A percentile compares a stretch with the other conserved stretches of the same genome.
Conservation (phyloP, 2,113 vertebrate genomes). For the Psilopsiagon aymara region DNA sequence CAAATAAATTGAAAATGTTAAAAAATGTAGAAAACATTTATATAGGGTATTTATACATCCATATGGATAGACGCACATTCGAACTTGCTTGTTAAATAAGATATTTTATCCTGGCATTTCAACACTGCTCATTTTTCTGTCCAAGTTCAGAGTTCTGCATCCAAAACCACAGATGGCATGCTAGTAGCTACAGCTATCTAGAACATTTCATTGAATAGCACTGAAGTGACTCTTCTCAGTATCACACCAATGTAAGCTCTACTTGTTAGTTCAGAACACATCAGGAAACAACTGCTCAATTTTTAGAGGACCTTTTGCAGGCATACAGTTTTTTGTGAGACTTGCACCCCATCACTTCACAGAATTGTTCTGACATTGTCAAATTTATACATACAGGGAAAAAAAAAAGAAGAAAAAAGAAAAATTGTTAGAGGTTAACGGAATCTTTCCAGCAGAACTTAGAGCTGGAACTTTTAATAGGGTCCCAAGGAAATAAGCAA, state of each 20-base stretch:
- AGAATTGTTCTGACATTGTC: not conserved
- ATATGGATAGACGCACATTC: not conserved
- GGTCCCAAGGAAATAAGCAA: not conserved
- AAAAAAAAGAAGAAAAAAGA: not conserved
- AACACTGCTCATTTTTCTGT: not conserved
- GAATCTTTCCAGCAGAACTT: not conserved
- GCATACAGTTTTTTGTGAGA: not conserved
- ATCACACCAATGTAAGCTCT: not conserved
- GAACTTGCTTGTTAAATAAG: not conserved
- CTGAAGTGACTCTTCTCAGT: not conserved
- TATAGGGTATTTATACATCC: not conserved
- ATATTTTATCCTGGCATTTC: not conserved
- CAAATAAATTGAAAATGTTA: not conserved
- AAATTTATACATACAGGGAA: not conserved
- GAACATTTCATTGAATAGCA: not conserved
- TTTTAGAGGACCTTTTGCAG: not conserved
- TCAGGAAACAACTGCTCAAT: not conserved
- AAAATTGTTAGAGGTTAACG: not conserved
- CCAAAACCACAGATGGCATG: not conserved
- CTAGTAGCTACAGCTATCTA: not conserved
- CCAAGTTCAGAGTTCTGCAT: not conserved
- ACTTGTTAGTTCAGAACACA: not conserved
- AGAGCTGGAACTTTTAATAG: not conserved
- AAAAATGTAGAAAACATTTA: not conserved
- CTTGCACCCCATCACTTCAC: not conserved